A percentile compares a stretch with the other conserved stretches of the same genome.
Evolutionary conservation across 2,888 invertebrate species (phyloP).

Genomic region (Heliothis peltigera): DNA sequence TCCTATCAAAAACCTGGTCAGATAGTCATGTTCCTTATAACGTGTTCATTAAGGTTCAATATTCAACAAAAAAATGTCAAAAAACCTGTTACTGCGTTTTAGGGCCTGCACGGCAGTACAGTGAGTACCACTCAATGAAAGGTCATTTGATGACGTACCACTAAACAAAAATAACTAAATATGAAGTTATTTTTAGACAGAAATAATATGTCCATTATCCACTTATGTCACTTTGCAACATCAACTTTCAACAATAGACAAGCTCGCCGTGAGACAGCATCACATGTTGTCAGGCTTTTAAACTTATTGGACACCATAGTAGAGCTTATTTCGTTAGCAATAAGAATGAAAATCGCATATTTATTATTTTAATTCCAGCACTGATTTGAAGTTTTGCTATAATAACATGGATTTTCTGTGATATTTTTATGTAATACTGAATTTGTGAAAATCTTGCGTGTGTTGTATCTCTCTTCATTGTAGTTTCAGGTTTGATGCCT

Average conservation of each 20-base stretch:
- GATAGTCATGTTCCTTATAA: too few relatives aligned
- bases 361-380: background rate
- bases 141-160: too few relatives aligned
- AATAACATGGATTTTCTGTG: background rate
- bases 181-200: background rate
- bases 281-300: conserved; percentile 29
- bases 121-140: too few relatives aligned
- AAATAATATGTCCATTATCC: background rate
- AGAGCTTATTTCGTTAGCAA: conserved; percentile 11
- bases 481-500: background rate
- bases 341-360: background rate
- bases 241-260: conserved; percentile 40
- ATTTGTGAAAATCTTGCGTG: background rate
- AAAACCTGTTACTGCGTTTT: too few relatives aligned
- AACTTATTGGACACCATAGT: conserved; percentile 20
- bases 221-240: conserved; percentile 4
- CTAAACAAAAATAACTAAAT: background rate
- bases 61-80: too few relatives aligned
- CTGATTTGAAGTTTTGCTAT: background rate
- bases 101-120: too few relatives aligned
- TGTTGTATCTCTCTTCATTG: background rate
- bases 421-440: background rate
- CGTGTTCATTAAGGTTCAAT: too few relatives aligned
- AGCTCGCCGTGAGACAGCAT: conserved; percentile 15
- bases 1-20: too few relatives aligned